phyloP scores from a whole-genome alignment of 1,140 invertebrate species.

The Teleogryllus occipitalis region DNA sequence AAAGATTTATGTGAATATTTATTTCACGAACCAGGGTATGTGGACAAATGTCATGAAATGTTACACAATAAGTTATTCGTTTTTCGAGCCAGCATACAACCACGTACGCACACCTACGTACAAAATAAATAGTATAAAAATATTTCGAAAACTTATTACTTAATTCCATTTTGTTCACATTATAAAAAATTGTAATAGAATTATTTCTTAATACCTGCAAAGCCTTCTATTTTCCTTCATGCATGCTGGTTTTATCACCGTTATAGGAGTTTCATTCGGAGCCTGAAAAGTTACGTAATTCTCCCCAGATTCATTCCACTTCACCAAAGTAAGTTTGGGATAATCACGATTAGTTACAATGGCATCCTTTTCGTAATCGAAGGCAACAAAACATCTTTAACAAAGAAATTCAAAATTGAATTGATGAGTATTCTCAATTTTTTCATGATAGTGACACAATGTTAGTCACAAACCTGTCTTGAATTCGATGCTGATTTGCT shows the following conservation, averaged over 20 bases:
- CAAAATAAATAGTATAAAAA: too few relatives aligned
- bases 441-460: neutral
- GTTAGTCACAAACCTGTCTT: neutral
- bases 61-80: too few relatives aligned
- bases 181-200: too few relatives aligned
- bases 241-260: neutral
- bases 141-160: too few relatives aligned
- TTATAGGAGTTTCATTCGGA: neutral
- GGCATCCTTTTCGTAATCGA: neutral
- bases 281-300: neutral
- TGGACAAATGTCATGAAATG: too few relatives aligned
- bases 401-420: neutral
- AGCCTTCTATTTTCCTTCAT: neutral
- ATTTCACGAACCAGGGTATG: too few relatives aligned
- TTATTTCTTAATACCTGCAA: neutral
- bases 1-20: too few relatives aligned
- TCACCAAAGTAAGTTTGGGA: neutral
- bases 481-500: neutral
- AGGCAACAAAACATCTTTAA: neutral
- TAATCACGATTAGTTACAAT: neutral
- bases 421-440: neutral
- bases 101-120: too few relatives aligned
- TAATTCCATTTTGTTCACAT: too few relatives aligned
- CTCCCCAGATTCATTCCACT: neutral
- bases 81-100: too few relatives aligned